Base-by-base conservation (phyloP, 1,140 invertebrate species). In the Drosophila suzukii region DNA sequence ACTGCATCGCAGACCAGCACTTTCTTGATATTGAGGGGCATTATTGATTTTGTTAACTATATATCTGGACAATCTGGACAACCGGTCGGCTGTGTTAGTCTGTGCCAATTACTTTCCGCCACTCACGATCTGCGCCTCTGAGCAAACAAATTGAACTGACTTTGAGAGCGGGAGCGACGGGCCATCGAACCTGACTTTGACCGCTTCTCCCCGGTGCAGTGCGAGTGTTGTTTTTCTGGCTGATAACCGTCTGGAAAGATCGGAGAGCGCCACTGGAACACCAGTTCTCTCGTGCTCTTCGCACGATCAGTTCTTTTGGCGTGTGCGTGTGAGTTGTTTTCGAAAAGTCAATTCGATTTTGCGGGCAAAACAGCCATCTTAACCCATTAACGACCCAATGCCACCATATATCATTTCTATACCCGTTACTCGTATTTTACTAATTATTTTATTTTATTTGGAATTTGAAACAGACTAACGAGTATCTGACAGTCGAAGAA, bases 1-100 rank as follows among this genome's bases (percentile, higher is more conserved):
- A 99, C 97, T 24, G 97, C 97, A 93, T 99, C 98, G 74, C 97
- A 97, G 68, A 99, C 96, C 27, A 99, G 93, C 44, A 99, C 97
- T 51, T 94, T 94, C 73, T 94, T 93, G 55, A 95, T 95, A 56
- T 95, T 93, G 68, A 95, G 55, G 12, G 86, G 75, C 92, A 92
- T 92, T 73, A 81, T 81, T 20, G 30, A 58, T 15, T 41, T 55
- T 41, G 4, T 59, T 2, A 27, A 12, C 38, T 24, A 58, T 46
- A 49, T 13, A 20, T 34, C 39, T 58, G 39, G 17, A 27, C 34
- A 53, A 27, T 57, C 15, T 30, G 30, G 12, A 43, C 38, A 24
- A 20, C 61, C 17, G 36, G 15, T 32, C 6, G 36, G 38, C 56
- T 56, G 11, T 47, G 0, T 36, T 49, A 24, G 34, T 67, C 27